Evolutionary conservation across 2,888 invertebrate species (phyloP), one percentile per base, ranked within the genome.

Genomic region (Ophioninae sp.): DNA sequence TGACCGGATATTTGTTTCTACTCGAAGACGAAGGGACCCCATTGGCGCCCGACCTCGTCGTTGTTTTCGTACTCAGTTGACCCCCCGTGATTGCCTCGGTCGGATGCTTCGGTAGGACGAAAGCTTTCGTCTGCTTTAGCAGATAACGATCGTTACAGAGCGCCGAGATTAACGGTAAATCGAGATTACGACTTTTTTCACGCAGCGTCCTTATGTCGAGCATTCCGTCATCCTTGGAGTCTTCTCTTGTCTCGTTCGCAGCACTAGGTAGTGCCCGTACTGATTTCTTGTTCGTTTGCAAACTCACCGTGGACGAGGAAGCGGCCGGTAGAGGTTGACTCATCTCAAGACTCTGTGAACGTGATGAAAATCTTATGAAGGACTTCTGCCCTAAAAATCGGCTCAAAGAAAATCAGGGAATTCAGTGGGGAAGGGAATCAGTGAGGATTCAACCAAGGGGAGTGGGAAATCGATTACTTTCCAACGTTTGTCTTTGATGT

Each of bases 81-180:
- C 37, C 23, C 20, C 41, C 41, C 37, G 68, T 77, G 0, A 37
- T 8, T 1, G 76, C 56, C 79, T 91, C 91, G 61, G 90, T 92
- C 44, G 95, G 94, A 89, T 95, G 95, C 92, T 96, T 96, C 76
- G 96, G 96, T 94, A 96, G 95, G 86, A 96, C 97, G 91, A 97
- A 96, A 30, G 97, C 97, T 93, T 97, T 97, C 73, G 97, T 97
- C 93, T 97, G 97, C 93, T 97, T 97, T 82, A 97, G 94, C 90
- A 98, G 94, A 82, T 97, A 97, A 81, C 97, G 95, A 93, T 98
- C 98, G 92, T 98, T 98, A 94, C 98, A 98, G 88, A 98, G 94
- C 17, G 98, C 98, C 82, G 98, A 97, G 91, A 98, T 98, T 84
- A 99, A 94, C 23, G 98, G 98, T 93, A 98, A 94, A 93, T 98